Conservation (phyloP, 2,888 invertebrate species). For the Sialis lutaria region DNA sequence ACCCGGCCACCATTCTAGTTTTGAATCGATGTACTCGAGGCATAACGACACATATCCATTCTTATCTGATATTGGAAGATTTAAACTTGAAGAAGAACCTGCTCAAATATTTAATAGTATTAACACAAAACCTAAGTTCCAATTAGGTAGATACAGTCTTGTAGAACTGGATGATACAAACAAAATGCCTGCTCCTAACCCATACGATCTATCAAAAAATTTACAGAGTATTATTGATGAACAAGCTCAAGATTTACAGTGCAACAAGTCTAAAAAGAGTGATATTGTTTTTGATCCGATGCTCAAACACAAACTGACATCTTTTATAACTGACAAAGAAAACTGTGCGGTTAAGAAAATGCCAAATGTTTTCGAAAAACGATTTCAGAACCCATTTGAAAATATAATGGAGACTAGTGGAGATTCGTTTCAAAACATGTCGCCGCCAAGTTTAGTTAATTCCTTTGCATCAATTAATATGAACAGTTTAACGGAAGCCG, state of each 20-base stretch:
- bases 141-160: not conserved
- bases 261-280: not conserved
- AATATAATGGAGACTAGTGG: constrained; percentile 17
- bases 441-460: constrained; percentile 40
- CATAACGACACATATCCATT: not conserved
- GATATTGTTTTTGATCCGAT: no score
- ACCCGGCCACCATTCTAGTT: not conserved
- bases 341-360: not conserved
- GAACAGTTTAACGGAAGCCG: constrained; percentile 23
- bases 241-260: not conserved
- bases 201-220: not conserved
- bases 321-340: not conserved
- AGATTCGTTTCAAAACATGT: constrained; percentile 31
- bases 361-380: not conserved
- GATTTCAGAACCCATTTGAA: not conserved
- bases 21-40: not conserved
- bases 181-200: not conserved
- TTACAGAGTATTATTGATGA: not conserved
- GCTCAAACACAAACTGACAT: no score
- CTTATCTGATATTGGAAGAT: not conserved
- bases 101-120: not conserved
- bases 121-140: not conserved
- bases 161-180: not conserved
- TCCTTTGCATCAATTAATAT: constrained; percentile 29
- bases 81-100: not conserved